Conservation (phyloP, 1,140 invertebrate species). For the Liolophura sinensis region DNA sequence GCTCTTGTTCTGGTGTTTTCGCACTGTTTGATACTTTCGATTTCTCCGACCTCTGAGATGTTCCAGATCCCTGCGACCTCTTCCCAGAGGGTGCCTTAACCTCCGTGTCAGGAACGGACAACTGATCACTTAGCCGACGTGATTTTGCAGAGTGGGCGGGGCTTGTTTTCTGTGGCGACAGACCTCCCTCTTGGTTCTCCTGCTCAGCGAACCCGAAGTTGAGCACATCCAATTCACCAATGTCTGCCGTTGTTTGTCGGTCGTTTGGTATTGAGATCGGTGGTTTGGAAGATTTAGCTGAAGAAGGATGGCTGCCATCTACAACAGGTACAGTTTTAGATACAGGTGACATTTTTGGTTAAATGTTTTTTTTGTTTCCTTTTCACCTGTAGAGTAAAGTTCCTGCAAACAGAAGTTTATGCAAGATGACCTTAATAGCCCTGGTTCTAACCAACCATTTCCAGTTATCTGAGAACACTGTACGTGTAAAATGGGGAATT, state of each 20-base stretch:
- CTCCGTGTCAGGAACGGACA: not conserved
- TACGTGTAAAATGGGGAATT: no score
- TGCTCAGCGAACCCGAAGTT: constrained; percentile 25
- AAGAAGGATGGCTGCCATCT: no score
- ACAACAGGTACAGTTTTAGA: no score
- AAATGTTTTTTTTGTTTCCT: no score
- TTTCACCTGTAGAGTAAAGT: no score
- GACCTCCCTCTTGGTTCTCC: not conserved
- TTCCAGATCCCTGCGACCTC: not conserved
- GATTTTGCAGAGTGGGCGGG: no score
- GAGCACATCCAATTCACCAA: constrained; percentile 44
- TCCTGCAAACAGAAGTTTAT: no score
- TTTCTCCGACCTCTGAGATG: constrained; percentile 16
- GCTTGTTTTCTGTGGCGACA: not conserved
- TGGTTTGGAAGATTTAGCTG: constrained; percentile 5
- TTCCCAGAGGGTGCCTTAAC: not conserved
- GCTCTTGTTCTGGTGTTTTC: constrained; percentile 19
- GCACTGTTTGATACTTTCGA: constrained; percentile 11
- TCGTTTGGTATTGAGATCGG: constrained; percentile 39
- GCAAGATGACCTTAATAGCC: no score
- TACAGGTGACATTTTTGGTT: no score
- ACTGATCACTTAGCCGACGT: no score
- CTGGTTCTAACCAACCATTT: no score
- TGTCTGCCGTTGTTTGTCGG: constrained; percentile 27
- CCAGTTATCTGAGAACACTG: no score